Evolutionary conservation across 2,797 vertebrate genomes (phyloP), one percentile per base, ranked within the genome.

Genomic region (Galaxias olidus): DNA sequence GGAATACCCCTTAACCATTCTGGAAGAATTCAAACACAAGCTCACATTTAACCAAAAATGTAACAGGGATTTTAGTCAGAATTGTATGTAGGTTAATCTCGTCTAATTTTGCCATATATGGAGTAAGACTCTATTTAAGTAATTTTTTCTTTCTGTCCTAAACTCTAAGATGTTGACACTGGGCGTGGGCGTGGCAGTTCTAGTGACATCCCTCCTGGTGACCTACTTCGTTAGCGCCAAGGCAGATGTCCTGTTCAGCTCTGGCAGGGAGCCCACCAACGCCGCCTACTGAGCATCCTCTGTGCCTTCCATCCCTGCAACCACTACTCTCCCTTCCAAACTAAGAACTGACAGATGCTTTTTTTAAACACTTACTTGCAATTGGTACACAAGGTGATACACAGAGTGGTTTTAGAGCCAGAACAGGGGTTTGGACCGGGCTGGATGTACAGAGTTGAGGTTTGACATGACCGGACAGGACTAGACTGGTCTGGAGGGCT

Each of bases 191-290:
- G 57, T 96, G 0, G 81, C 66, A 10, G 87, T 96, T 56, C 85
- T 98, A 50, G 0, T 94, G 10, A 30, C 90, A 0, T 98, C 96
- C 0, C 90, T 98, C 4, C 18, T 94, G 12, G 66, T 93, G 76
- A 97, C 95, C 0, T 97, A 96, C 75, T 78, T 94, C 64, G 79
- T 98, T 87, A 98, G 94, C 49, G 91, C 94, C 57, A 98, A 98
- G 86, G 95, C 96, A 0, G 93, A 96, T 1, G 83, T 98, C 1
- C 92, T 98, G 8, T 98, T 98, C 76, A 91, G 90, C 68, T 65
- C 82, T 20, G 84, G 91, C 0, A 89, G 87, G 52, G 95, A 96
- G 64, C 85, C 93, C 0, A 78, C 91, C 59, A 79, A 75, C 0
- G 91, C 93, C 80, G 91, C 95, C 70, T 98, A 97, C 87, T 98